Conservation (phyloP, 2,888 invertebrate species). For the Antitype chi region DNA sequence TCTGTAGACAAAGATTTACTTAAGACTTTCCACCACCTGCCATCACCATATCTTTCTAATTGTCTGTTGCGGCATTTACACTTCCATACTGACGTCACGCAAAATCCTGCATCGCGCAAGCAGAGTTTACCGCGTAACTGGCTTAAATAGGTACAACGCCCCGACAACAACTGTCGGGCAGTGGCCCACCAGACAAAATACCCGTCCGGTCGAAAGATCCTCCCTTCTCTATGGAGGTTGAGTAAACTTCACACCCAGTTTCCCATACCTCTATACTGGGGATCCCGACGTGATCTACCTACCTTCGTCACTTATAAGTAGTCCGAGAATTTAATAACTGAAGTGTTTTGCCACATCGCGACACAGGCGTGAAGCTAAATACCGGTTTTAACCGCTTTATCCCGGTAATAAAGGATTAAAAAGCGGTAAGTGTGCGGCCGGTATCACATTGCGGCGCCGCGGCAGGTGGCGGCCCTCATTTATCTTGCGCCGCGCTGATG, state of each 20-base stretch:
- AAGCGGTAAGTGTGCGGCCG: constrained; percentile 52
- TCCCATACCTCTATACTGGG: too few relatives aligned
- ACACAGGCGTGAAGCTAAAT: constrained; percentile 42
- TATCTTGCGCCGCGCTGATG: constrained; percentile 68
- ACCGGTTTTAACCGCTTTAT: constrained; percentile 38
- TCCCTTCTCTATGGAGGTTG: too few relatives aligned
- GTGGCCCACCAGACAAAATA: too few relatives aligned
- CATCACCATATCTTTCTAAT: background rate
- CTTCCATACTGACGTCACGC: too few relatives aligned
- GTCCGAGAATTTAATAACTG: constrained; percentile 51
- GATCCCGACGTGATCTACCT: background rate
- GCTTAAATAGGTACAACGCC: too few relatives aligned
- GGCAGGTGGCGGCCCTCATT: constrained; percentile 66
- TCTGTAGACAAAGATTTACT: background rate
- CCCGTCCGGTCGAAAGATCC: too few relatives aligned
- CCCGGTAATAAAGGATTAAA: constrained; percentile 63
- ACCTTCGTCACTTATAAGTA: too few relatives aligned
- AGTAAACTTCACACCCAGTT: too few relatives aligned
- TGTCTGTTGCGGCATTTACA: too few relatives aligned
- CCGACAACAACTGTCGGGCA: too few relatives aligned
- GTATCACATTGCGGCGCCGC: constrained; percentile 42
- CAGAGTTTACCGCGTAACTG: too few relatives aligned
- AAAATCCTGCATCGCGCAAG: too few relatives aligned
- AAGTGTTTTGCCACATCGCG: constrained; percentile 35
- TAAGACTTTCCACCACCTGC: background rate